Base-by-base conservation (phyloP, 2,888 invertebrate species). In the Drosophila testacea region DNA sequence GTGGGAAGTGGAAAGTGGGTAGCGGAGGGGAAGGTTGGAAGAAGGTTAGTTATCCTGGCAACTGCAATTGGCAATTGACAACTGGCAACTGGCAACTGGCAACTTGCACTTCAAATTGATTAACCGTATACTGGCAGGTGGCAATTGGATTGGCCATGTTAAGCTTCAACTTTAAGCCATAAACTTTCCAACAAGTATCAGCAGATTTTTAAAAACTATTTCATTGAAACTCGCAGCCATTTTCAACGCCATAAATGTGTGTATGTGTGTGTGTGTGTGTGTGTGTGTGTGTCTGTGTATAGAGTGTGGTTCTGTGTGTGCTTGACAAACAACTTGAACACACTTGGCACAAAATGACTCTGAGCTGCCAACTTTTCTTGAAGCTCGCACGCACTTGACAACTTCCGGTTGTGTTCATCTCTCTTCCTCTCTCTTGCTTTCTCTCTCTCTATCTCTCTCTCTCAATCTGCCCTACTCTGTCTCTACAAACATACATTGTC, bases 41-140 rank as follows among this genome's bases (percentile, higher is more conserved):
- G 4, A 1, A 6, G 27, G 11, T 6, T 27, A n/a, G 30, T 13
- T 22, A 44, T 42, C 28, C 38, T 9, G 6, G 47, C n/a, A 16
- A 41, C 11, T 54, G 60, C 66, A 59, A 16, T 59, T 67, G 55
- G 32, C 28, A 59, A 16, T 59, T 67, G 55, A 27, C 28, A 22
- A 22, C 38, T 9, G 6, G 47, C 10, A 16, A 41, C 11, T 54
- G 60, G 22, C 66, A 59, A 16, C 62, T 67, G 55, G 32, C 22
- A 22, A 22, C 16, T 27, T 86, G 81, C 87, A 83, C 75, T 73
- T 69, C 39, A 83, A 78, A 81, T 86, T 86, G 84, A 86, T 86
- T 78, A 81, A 73, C 44, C 62, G 56, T 9, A 7, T 41, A 39
- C 47, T 36, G 30, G 27, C 52, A 48, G 59, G 48, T 73, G 73